Evolutionary conservation across 35 echinoderm and acorn worm species (phyloP), one percentile per base, ranked within the genome.

Genomic region (Patiria miniata): DNA sequence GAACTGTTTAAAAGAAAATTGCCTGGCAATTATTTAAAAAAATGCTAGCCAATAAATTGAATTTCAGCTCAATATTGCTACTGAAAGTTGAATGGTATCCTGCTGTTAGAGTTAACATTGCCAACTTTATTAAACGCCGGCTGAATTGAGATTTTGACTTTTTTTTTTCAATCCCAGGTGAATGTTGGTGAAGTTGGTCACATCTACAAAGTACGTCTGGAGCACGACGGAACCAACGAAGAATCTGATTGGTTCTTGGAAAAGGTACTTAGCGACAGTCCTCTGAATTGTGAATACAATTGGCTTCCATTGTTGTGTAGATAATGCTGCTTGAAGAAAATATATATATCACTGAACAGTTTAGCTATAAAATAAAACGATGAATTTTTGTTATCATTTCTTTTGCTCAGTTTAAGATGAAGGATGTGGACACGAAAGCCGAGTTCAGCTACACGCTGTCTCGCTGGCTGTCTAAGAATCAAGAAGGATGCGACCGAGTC

Each of bases 341-440:
- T n/a, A 57, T 57, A 57, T 14, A 57, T n/a, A 10, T 57, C 10
- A 57, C 54, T n/a, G n/a, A n/a, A 14, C 10, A 57, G n/a, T 57
- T 10, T 57, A 57, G n/a, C 10, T 14, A 10, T 57, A 57, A 57
- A 14, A 57, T 57, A 14, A 10, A 10, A 14, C n/a, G 10, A 57
- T n/a, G n/a, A 57, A 57, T 10, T 57, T 14, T 57, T 57, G 54
- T 57, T 14, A 57, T 14, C 10, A 14, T 57, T 57, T 14, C n/a
- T 36, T 44, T 0, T 83, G 40, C 28, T 2, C 29, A 94, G 92
- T 79, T 94, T 1, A 94, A 94, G 73, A 90, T 94, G 92, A 89
- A 90, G 36, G 92, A 94, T n/a, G 86, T 56, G 18, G 92, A 94
- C 83, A 90, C 92, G 15, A 89, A 90, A 23, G 85, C 81, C 38